Evolutionary conservation across 2,113 vertebrate genomes (phyloP).

Genomic region (Dunckerocampus dactyliophorus): DNA sequence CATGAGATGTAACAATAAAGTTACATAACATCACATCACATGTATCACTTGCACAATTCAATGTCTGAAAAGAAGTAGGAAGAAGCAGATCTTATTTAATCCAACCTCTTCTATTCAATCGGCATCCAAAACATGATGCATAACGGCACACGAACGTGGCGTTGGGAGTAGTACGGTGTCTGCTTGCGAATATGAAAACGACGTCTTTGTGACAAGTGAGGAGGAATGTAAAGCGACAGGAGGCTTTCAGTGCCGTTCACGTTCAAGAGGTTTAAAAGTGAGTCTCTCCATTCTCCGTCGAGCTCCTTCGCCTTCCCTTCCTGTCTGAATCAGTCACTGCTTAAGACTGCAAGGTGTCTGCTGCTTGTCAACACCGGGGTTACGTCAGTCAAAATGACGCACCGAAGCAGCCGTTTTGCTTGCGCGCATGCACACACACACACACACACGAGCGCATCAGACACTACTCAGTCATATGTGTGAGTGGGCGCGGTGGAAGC

Average conservation of each 20-base stretch:
- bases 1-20: no score
- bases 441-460: constrained; percentile 36
- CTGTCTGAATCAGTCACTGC: constrained; percentile 72
- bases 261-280: constrained; percentile 69
- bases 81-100: no score
- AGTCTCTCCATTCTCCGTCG: constrained; percentile 58
- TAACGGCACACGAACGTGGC: constrained; percentile 53
- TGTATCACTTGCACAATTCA: no score
- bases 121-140: constrained; percentile 34
- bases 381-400: constrained; percentile 73
- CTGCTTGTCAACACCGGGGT: constrained; percentile 72
- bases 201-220: constrained; percentile 67
- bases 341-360: constrained; percentile 72
- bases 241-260: constrained; percentile 66
- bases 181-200: constrained; percentile 61
- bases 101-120: constrained; percentile 46
- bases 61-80: no score
- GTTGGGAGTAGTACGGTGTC: constrained; percentile 32
- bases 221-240: constrained; percentile 68
- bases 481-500: constrained; percentile 30
- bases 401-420: constrained; percentile 59
- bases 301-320: constrained; percentile 54
- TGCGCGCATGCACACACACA: constrained; percentile 39
- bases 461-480: constrained; percentile 58
- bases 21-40: no score